Percentiles rank a stretch among this genome's conserved stretches.
These are phyloP conservation scores for Bellardia pandia DNA, from an alignment of 2,888 invertebrate genomes.

Conservation along the genomic window DNA sequence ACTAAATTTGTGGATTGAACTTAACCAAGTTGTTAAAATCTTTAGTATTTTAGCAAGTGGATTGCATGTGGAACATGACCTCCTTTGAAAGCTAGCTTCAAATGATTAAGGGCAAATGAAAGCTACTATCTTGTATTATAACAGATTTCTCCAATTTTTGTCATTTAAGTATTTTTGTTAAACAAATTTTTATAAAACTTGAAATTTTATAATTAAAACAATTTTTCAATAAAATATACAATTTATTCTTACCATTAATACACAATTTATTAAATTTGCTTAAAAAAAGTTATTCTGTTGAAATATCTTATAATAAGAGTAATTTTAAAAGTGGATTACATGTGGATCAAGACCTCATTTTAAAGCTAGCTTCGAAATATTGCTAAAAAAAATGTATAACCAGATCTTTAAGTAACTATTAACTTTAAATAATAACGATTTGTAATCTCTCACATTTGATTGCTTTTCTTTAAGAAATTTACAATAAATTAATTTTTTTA, in stretches of 20 bases:
- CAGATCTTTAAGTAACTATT: background rate
- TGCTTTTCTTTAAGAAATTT: background rate
- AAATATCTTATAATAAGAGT: background rate
- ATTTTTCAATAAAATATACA: too few relatives aligned
- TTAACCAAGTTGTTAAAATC: too few relatives aligned
- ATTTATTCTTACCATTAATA: too few relatives aligned
- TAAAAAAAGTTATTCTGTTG: background rate
- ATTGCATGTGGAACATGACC: background rate
- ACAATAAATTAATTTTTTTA: too few relatives aligned
- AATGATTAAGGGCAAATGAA: background rate
- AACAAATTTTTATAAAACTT: too few relatives aligned
- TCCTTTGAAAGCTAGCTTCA: background rate
- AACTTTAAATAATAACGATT: background rate
- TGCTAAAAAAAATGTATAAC: background rate
- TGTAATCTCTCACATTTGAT: background rate
- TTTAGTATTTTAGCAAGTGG: background rate
- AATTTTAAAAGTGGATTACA: background rate
- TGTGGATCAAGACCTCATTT: background rate
- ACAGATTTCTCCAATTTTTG: background rate
- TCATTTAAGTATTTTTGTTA: background rate
- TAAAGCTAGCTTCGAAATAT: background rate
- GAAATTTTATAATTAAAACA: too few relatives aligned
- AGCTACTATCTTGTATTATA: too few relatives aligned
- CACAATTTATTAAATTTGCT: too few relatives aligned
- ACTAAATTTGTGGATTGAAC: too few relatives aligned